These are phyloP conservation scores for Tricholauxania praeusta DNA, from an alignment of 2,888 invertebrate species.

Conservation along the genomic window DNA sequence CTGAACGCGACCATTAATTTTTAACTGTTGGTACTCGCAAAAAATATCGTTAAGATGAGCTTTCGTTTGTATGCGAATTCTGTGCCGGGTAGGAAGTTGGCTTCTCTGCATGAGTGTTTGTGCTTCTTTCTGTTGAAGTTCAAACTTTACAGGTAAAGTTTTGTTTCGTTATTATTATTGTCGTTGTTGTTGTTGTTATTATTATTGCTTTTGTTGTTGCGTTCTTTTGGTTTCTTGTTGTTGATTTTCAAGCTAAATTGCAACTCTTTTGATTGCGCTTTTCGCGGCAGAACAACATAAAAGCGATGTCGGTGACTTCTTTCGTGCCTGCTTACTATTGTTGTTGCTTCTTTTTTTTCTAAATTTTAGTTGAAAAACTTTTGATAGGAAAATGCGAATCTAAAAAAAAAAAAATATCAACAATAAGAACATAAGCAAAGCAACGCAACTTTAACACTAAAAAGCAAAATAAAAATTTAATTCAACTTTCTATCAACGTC, in stretches of 20 bases:
- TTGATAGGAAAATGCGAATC: conserved; percentile 4
- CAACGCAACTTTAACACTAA: neutral
- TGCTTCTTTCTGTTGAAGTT: too few relatives aligned
- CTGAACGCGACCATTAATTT: too few relatives aligned
- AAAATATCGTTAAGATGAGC: too few relatives aligned
- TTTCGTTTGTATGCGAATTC: too few relatives aligned
- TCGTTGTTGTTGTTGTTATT: neutral
- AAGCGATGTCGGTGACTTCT: neutral
- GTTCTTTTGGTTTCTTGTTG: neutral
- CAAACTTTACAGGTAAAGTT: conserved; percentile 9
- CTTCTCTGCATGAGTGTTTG: too few relatives aligned
- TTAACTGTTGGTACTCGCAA: too few relatives aligned
- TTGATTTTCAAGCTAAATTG: conserved; percentile 16
- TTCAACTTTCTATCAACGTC: conserved; percentile 19
- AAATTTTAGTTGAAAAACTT: conserved; percentile 14
- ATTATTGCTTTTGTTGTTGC: neutral
- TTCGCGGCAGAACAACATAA: conserved; percentile 4
- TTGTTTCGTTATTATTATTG: neutral
- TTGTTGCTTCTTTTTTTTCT: conserved; percentile 7
- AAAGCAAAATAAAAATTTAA: conserved; percentile 23
- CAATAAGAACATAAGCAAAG: neutral
- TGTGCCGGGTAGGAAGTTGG: too few relatives aligned
- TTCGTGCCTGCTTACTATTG: conserved; percentile 3
- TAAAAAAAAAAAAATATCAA: neutral
- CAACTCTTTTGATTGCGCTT: conserved; percentile 27